Evolutionary conservation across 2,888 invertebrate genomes (phyloP), one percentile per base, ranked within the genome.

Genomic region (Bembecia ichneumoniformis): DNA sequence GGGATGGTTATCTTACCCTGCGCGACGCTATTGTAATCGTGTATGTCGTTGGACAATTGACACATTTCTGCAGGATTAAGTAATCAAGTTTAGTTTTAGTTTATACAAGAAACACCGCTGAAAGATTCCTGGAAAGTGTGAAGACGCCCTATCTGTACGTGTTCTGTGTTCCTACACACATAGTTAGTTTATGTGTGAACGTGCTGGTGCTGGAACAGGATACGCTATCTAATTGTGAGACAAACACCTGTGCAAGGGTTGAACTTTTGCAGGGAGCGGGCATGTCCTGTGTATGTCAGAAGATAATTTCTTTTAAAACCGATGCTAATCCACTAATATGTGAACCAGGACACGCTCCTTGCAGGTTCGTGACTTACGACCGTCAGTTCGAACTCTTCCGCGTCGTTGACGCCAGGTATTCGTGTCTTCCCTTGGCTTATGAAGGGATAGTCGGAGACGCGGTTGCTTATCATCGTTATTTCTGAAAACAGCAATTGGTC

Each of bases 1-100:
- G 98, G 96, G 83, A 99, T 98, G 72, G 93, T 94, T 78, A 92
- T 92, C 91, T 97, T 97, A 90, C 98, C 99, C 92, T 99, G 98
- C 74, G 98, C 90, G 77, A 97, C 95, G 92, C 93, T 95, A 90
- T 90, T 87, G 91, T 98, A 99, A 89, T 96, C 95, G 90, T 94
- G 90, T 89, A 97, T 93, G 90, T 97, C 93, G 84, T 96, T 91
- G 70, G 91, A 91, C 75, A 98, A 92, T 67, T 90, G 71, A 90
- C 96, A 94, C 76, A 88, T 90, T 0, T 91, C 97, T 96, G 92
- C 75, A 82, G 82, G 68, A 35, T 70, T 59, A 77, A 76, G 77
- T 58, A 72, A 77, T 44, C 44, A 44, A 11, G 4, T 44, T 16
- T 44, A 16, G 15, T 44, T 44, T 44, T 3, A 40, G 13, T 13